These are phyloP conservation scores for Vulpes ferrilata DNA, from an alignment of 2,113 vertebrate genomes.

Conservation along the genomic window DNA sequence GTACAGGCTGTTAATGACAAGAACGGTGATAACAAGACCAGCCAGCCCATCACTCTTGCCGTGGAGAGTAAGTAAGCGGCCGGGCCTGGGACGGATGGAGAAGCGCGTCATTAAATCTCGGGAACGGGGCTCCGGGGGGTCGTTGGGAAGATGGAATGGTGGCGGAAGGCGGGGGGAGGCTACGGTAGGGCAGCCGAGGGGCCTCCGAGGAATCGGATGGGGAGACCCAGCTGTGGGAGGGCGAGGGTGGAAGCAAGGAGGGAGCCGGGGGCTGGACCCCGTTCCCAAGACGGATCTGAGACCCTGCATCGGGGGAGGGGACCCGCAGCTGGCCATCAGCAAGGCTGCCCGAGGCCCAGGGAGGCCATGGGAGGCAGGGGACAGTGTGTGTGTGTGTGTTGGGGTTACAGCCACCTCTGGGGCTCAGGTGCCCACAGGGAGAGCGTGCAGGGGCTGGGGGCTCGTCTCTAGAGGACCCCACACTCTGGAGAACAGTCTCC, in stretches of 20 bases:
- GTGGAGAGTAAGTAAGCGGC: conserved; percentile 94
- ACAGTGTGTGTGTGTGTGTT: accelerated
- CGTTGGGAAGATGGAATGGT: conserved; percentile 42
- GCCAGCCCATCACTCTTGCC: conserved; percentile 95
- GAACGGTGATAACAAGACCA: conserved; percentile 99
- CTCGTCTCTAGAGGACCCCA: not conserved
- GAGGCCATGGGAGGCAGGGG: not conserved
- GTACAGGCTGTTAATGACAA: conserved; percentile 99
- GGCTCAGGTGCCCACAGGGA: not conserved
- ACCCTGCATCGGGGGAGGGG: not conserved
- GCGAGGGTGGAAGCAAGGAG: not conserved
- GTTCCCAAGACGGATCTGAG: not conserved
- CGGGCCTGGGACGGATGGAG: not conserved
- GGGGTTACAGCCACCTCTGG: accelerated
- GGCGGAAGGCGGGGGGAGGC: not conserved
- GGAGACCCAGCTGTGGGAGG: not conserved
- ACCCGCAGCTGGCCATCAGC: not conserved
- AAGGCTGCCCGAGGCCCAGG: not conserved
- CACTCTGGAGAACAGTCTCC: not conserved
- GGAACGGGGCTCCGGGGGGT: conserved; percentile 55
- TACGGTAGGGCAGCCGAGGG: not conserved
- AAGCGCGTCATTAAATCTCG: conserved; percentile 31
- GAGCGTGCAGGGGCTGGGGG: not conserved
- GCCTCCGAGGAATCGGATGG: not conserved
- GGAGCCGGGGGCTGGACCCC: not conserved